A percentile compares a stretch with the other conserved stretches of the same genome.
Conservation (phyloP, 2,113 vertebrate genomes). For the Lampris megalopsis region DNA sequence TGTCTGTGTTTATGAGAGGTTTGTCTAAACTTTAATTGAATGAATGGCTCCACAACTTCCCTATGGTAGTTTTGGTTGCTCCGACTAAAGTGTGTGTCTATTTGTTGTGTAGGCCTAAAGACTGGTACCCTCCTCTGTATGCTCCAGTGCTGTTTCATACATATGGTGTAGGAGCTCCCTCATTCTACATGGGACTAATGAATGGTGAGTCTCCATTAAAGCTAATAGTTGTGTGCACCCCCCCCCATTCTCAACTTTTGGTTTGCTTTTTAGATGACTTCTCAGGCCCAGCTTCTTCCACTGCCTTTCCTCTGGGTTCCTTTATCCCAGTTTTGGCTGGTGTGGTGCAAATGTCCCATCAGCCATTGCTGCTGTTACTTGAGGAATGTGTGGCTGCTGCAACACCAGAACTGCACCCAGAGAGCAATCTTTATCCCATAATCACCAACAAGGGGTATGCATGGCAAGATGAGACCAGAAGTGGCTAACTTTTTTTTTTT, state of each 20-base stretch:
- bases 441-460: conserved; percentile 82
- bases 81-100: too few species aligned
- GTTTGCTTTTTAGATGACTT: conserved; percentile 71
- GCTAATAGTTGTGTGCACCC: neutral
- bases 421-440: conserved; percentile 63
- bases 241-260: neutral
- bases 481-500: accelerated
- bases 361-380: conserved; percentile 76
- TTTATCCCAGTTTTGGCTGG: conserved; percentile 76
- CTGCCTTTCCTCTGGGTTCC: conserved; percentile 76
- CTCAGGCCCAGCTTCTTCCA: conserved; percentile 66
- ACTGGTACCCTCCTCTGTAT: conserved; percentile 60
- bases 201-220: conserved; percentile 66
- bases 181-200: conserved; percentile 76
- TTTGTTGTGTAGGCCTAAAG: conserved; percentile 57
- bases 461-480: neutral
- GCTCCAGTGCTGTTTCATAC: conserved; percentile 56
- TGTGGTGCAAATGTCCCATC: conserved; percentile 64
- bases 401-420: conserved; percentile 42
- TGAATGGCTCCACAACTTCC: too few species aligned
- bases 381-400: conserved; percentile 78
- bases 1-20: conserved; percentile 73
- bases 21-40: too few species aligned
- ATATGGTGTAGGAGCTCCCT: conserved; percentile 54
- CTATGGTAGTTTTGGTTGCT: too few species aligned